Conservation (phyloP, 1,140 invertebrate species). For the Geopemphigus sp. region DNA sequence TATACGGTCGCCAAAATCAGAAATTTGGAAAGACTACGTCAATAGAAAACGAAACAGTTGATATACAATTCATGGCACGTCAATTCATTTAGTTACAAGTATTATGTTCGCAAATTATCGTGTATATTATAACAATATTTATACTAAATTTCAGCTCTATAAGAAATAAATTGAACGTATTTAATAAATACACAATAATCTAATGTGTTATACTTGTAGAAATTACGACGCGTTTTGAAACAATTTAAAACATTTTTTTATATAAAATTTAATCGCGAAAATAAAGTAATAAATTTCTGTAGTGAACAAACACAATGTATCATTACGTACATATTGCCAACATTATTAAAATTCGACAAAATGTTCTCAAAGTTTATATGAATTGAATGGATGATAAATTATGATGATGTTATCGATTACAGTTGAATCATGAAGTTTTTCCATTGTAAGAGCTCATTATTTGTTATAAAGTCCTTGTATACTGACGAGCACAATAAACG, state of each 20-base stretch:
- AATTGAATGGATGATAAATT: not conserved
- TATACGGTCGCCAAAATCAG: no score
- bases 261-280: not conserved
- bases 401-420: not conserved
- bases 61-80: no score
- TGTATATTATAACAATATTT: no score
- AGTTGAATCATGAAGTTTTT: not conserved
- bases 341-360: not conserved
- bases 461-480: not conserved
- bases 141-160: no score
- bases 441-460: not conserved
- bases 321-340: not conserved
- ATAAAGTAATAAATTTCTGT: not conserved
- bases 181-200: no score
- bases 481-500: constrained; percentile 4
- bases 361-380: not conserved
- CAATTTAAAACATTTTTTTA: not conserved
- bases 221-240: not conserved
- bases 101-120: no score
- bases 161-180: no score
- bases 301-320: not conserved
- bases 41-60: no score
- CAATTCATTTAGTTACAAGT: no score
- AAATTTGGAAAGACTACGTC: no score
- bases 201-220: no score